Percentiles rank a stretch among this genome's conserved stretches.
These are phyloP conservation scores for Metopia argyrocephala DNA, from an alignment of 2,888 invertebrate species.

Conservation along the genomic window DNA sequence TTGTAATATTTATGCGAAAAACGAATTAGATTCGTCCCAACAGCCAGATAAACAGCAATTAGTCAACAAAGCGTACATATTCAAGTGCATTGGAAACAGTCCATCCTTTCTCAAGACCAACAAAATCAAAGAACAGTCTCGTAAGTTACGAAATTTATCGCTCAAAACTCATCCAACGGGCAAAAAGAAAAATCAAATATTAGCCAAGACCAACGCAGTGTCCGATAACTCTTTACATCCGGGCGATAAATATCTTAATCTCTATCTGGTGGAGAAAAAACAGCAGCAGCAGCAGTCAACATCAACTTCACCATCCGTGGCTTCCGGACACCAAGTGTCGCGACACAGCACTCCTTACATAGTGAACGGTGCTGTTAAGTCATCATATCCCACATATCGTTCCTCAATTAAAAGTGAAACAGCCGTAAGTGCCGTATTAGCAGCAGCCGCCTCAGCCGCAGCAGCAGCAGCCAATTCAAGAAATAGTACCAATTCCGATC, in stretches of 20 bases:
- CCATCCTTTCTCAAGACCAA: conserved; percentile 77
- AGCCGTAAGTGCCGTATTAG: conserved; percentile 66
- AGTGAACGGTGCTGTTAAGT: conserved; percentile 76
- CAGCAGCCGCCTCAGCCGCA: conserved; percentile 59
- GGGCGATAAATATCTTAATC: conserved; percentile 77
- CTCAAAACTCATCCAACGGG: conserved; percentile 74
- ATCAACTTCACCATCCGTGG: conserved; percentile 66
- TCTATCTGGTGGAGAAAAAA: conserved; percentile 77
- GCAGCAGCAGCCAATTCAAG: conserved; percentile 57
- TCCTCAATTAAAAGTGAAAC: conserved; percentile 76
- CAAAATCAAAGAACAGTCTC: conserved; percentile 78
- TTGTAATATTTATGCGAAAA: conserved; percentile 74
- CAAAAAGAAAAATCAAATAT: conserved; percentile 76
- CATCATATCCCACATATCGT: conserved; percentile 75
- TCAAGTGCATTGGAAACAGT: conserved; percentile 78
- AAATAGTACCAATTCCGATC: conserved; percentile 37
- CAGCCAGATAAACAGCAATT: conserved; percentile 75
- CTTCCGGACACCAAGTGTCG: conserved; percentile 68
- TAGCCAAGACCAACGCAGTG: conserved; percentile 77
- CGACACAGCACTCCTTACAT: conserved; percentile 67
- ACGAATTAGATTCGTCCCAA: conserved; percentile 71
- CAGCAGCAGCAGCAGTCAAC: conserved; percentile 68
- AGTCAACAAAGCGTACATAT: conserved; percentile 77
- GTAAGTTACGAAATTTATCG: conserved; percentile 77
- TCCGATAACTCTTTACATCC: conserved; percentile 78